These are phyloP conservation scores for Hyperoplus immaculatus DNA, from an alignment of 2,797 vertebrate genomes.

Conservation along the genomic window DNA sequence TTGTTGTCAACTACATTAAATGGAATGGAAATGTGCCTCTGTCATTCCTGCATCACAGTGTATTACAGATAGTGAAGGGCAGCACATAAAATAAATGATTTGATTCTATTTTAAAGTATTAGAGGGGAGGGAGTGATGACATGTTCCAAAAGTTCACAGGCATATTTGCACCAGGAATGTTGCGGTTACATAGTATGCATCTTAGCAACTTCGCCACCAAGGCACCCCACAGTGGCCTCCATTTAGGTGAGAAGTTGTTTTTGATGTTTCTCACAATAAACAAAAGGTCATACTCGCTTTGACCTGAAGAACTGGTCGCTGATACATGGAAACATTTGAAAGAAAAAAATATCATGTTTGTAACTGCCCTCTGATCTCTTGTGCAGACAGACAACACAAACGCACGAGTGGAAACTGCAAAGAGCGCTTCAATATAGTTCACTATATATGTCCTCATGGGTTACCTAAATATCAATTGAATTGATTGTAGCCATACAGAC, in stretches of 20 bases:
- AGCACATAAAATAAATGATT: too few species aligned
- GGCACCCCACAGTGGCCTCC: neutral
- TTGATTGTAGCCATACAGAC: neutral
- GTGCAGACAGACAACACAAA: conserved; percentile 11
- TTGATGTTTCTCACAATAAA: neutral
- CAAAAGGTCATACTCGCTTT: conserved; percentile 8
- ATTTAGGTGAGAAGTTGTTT: neutral
- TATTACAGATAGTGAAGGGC: too few species aligned
- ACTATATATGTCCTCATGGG: too few species aligned
- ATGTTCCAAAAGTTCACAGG: neutral
- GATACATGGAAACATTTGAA: neutral
- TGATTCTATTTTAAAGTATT: neutral
- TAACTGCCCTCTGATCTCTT: neutral
- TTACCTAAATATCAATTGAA: too few species aligned
- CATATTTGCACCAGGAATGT: neutral
- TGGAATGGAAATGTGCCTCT: too few species aligned
- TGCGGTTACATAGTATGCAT: neutral
- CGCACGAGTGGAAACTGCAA: neutral
- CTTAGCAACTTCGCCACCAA: neutral
- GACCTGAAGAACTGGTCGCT: neutral
- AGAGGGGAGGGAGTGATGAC: neutral
- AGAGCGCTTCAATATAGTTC: neutral
- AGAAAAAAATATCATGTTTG: neutral
- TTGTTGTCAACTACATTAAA: too few species aligned
- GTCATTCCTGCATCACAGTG: too few species aligned